Evolutionary conservation across 2,797 vertebrate species (phyloP).

Genomic region (Otolemur crassicaudatus): DNA sequence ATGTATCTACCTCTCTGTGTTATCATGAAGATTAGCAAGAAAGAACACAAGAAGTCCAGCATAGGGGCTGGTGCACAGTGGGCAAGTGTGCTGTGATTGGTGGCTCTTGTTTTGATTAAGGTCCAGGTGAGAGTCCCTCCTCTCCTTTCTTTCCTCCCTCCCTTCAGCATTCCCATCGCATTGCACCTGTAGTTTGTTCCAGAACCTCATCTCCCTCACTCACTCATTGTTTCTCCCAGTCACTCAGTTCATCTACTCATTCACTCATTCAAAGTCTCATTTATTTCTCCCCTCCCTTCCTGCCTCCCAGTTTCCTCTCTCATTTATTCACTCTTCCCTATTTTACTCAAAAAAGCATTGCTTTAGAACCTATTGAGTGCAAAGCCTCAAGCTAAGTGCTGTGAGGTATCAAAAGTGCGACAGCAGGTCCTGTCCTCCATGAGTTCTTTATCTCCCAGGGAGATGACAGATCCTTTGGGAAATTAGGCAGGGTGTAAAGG

Average conservation of each 20-base stretch:
- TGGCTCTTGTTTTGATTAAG: constrained; percentile 55
- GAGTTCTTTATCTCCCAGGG: constrained; percentile 15
- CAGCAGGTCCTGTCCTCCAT: background rate
- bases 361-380: constrained; percentile 20
- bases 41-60: background rate
- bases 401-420: constrained; percentile 16
- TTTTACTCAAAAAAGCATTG: constrained; percentile 3
- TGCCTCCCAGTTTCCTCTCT: background rate
- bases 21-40: constrained; percentile 55
- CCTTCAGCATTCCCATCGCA: constrained; percentile 6
- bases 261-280: constrained; percentile 51
- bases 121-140: constrained; percentile 11
- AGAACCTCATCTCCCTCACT: background rate
- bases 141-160: constrained; percentile 42
- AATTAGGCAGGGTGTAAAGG: background rate
- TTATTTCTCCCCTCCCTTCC: background rate
- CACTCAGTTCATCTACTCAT: constrained; percentile 35
- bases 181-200: background rate
- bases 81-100: background rate
- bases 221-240: constrained; percentile 16
- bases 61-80: background rate
- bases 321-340: constrained; percentile 21
- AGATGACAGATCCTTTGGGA: constrained; percentile 38
- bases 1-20: constrained; percentile 37
- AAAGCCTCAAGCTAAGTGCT: constrained; percentile 21